Conservation (phyloP, 1,140 invertebrate genomes). For the Archegozetes longisetosus region DNA sequence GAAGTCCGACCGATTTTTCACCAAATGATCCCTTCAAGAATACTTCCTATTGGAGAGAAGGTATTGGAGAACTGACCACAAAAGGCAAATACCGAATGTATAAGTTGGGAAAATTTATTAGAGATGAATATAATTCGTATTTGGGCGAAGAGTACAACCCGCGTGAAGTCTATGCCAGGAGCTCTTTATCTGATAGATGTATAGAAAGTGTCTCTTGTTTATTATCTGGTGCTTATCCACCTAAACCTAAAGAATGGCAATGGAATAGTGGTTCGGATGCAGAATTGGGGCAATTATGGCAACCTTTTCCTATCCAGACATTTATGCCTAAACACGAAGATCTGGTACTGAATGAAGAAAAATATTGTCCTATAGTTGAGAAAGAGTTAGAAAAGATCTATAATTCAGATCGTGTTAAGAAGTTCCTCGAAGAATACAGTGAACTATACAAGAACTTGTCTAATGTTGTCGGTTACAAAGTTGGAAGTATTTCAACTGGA, state of each 20-base stretch:
- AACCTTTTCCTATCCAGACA: constrained; percentile 16
- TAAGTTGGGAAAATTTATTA: constrained; percentile 3
- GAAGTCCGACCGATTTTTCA: constrained; percentile 7
- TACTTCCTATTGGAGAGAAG: constrained; percentile 32
- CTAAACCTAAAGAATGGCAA: constrained; percentile 15
- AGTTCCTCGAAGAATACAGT: constrained; percentile 4
- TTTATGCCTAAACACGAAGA: constrained; percentile 10
- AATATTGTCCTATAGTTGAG: constrained; percentile 6
- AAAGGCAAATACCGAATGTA: constrained; percentile 12
- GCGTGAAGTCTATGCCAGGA: constrained; percentile 4
- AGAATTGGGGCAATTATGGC: constrained; percentile 10
- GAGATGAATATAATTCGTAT: constrained; percentile 3
- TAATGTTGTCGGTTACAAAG: background rate
- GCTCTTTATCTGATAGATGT: constrained; percentile 8
- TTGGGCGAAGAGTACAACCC: constrained; percentile 3
- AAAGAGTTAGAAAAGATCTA: background rate
- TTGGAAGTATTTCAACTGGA: background rate
- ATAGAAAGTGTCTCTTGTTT: constrained; percentile 4
- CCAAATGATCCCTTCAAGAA: constrained; percentile 15
- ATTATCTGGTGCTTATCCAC: constrained; percentile 11
- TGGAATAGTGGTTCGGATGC: constrained; percentile 2
- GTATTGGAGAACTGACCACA: constrained; percentile 2
- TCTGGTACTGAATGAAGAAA: constrained; percentile 7
- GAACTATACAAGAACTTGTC: constrained; percentile 4
- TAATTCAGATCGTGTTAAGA: background rate